phyloP scores from a whole-genome alignment of 2,888 invertebrate genomes.

The Meta bourneti region DNA sequence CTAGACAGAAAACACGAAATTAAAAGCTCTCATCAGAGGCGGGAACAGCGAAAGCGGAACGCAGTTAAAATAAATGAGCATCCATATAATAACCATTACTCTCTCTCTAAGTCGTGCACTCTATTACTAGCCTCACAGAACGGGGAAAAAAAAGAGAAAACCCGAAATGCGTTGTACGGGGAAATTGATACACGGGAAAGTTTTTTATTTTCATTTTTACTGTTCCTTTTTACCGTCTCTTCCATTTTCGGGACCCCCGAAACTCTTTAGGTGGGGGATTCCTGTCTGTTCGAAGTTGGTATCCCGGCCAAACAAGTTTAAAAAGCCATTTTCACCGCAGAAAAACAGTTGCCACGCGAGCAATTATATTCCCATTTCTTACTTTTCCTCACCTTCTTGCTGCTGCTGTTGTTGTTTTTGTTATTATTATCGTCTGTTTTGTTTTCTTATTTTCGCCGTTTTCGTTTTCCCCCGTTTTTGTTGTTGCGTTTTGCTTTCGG shows the following conservation, averaged over 20 bases:
- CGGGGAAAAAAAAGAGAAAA: background rate
- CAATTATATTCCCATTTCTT: constrained; percentile 70
- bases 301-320: constrained; percentile 68
- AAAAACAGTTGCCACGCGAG: constrained; percentile 59
- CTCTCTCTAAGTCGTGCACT: constrained; percentile 57
- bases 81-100: constrained; percentile 53
- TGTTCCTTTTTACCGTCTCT: background rate
- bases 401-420: constrained; percentile 36
- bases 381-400: constrained; percentile 55
- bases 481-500: background rate
- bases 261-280: constrained; percentile 39
- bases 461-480: constrained; percentile 11
- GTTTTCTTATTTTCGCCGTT: constrained; percentile 18
- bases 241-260: constrained; percentile 23
- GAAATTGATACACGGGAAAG: constrained; percentile 59
- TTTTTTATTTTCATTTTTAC: constrained; percentile 28
- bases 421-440: constrained; percentile 28
- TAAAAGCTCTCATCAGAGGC: constrained; percentile 41
- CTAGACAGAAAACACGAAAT: constrained; percentile 34
- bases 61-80: constrained; percentile 69
- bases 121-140: constrained; percentile 35
- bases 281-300: constrained; percentile 43
- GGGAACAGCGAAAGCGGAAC: background rate
- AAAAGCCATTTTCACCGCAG: constrained; percentile 69
- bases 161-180: constrained; percentile 43